phyloP scores from a whole-genome alignment of 1,140 invertebrate genomes.

The Pogonognathellus flavescens region DNA sequence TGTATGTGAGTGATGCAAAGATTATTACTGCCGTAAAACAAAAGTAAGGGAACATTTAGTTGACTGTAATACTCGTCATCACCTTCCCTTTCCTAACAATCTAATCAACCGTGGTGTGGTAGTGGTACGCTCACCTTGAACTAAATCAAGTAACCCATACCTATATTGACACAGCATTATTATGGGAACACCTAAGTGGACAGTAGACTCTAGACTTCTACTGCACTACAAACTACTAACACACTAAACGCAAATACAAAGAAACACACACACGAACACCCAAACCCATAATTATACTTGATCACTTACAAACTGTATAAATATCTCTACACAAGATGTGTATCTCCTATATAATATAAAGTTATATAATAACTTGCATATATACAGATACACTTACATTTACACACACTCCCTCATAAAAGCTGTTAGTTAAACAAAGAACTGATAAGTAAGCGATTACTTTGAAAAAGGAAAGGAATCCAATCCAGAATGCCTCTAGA shows the following conservation, averaged over 20 bases:
- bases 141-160: conserved; percentile 3
- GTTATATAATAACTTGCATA: too few species aligned
- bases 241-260: background rate
- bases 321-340: too few species aligned
- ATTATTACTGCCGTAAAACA: background rate
- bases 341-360: too few species aligned
- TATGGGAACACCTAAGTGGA: background rate
- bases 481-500: too few species aligned
- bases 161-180: conserved; percentile 16
- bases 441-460: too few species aligned
- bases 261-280: background rate
- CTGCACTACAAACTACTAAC: background rate
- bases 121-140: conserved; percentile 14
- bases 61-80: background rate
- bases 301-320: too few species aligned
- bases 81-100: conserved; percentile 29
- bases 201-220: background rate
- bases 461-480: too few species aligned
- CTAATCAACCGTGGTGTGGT: conserved; percentile 9
- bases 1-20: too few species aligned
- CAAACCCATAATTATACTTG: too few species aligned
- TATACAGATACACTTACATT: too few species aligned
- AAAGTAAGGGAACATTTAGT: conserved; percentile 5
- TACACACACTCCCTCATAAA: too few species aligned
- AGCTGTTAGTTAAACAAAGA: too few species aligned